Evolutionary conservation across 2,797 vertebrate genomes (phyloP).

Genomic region (Gambelia wislizenii): DNA sequence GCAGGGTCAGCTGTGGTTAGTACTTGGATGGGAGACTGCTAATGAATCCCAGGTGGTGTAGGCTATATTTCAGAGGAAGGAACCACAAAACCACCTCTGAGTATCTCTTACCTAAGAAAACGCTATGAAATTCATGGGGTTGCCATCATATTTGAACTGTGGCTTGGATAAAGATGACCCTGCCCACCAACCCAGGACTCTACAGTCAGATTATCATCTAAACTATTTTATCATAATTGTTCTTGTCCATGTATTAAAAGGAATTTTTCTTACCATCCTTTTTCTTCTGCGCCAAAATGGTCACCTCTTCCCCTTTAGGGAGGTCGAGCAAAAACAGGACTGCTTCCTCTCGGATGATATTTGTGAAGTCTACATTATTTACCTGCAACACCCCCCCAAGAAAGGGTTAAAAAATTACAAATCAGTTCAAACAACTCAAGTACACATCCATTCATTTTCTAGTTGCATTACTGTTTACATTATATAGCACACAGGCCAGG

Average conservation of each 20-base stretch:
- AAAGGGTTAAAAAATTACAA: slow-evolving; percentile 36
- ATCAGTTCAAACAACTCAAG: neutral
- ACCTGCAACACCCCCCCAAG: no score
- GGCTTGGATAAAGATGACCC: neutral
- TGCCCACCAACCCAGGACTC: neutral
- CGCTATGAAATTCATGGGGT: no score
- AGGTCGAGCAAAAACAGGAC: slow-evolving; percentile 96
- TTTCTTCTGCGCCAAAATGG: slow-evolving; percentile 98
- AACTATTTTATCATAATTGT: neutral
- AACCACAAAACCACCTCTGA: no score
- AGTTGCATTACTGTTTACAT: neutral
- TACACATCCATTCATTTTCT: neutral
- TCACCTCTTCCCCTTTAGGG: slow-evolving; percentile 96
- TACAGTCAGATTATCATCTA: no score
- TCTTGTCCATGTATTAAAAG: neutral
- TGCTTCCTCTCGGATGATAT: slow-evolving; percentile 97
- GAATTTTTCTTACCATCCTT: slow-evolving; percentile 88
- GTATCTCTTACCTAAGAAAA: no score
- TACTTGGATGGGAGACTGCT: no score
- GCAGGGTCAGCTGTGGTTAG: no score
- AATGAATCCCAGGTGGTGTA: no score
- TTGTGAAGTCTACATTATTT: slow-evolving; percentile 98
- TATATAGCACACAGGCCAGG: no score
- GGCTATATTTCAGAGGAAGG: no score
- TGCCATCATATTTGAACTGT: no score